Conservation (phyloP, 2,113 vertebrate species). For the Passer domesticus region DNA sequence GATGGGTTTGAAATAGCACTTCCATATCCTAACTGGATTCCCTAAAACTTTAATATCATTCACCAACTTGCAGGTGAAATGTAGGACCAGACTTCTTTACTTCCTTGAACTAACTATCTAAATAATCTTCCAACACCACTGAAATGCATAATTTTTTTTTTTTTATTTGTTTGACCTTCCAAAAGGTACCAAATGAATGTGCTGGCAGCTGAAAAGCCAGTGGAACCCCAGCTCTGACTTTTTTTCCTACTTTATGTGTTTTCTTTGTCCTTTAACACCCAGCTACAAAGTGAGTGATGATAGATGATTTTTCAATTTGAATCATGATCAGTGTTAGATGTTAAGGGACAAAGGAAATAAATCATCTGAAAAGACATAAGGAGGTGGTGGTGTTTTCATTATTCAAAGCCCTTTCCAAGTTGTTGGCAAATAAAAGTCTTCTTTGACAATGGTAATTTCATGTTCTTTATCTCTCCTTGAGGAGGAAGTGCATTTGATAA, state of each 20-base stretch:
- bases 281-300: slow-evolving; percentile 34
- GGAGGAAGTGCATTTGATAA: neutral
- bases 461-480: slow-evolving; percentile 11
- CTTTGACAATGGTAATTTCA: neutral
- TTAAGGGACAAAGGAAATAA: slow-evolving; percentile 55
- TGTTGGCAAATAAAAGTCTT: slow-evolving; percentile 21
- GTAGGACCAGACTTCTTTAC: neutral
- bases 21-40: neutral
- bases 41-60: neutral
- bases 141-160: neutral
- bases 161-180: neutral
- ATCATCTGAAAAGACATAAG: slow-evolving; percentile 44
- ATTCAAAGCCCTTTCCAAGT: slow-evolving; percentile 14
- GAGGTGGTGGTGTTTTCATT: slow-evolving; percentile 3
- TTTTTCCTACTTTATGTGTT: neutral
- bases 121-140: neutral
- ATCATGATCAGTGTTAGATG: slow-evolving; percentile 32
- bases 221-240: neutral
- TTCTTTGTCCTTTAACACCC: slow-evolving; percentile 44
- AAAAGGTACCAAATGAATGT: neutral
- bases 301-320: slow-evolving; percentile 53
- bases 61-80: neutral
- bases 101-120: neutral
- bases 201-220: neutral
- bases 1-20: neutral